Conservation (phyloP, 2,888 invertebrate species). For the Acanthosepion pharaonis region DNA sequence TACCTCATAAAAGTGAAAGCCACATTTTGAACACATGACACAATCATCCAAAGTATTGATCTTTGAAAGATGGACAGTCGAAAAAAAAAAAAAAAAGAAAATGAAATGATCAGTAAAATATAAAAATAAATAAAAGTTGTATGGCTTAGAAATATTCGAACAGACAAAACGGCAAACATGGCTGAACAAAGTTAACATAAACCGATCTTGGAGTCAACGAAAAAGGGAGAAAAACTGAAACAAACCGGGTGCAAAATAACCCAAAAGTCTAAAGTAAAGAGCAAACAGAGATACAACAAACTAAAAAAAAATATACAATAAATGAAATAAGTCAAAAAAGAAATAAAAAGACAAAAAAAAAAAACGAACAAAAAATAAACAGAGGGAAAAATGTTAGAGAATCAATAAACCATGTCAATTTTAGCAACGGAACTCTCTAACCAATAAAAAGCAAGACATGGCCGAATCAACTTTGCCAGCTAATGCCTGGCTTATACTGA, state of each 20-base stretch:
- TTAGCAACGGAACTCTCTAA: slow-evolving; percentile 6
- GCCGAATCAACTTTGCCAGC: not conserved
- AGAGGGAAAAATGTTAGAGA: not conserved
- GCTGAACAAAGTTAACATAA: slow-evolving; percentile 33
- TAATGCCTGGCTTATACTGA: not conserved
- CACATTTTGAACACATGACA: not conserved
- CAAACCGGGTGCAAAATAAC: not conserved
- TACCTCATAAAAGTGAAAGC: not conserved
- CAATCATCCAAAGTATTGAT: not conserved
- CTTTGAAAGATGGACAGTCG: not conserved
- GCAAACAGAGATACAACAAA: not conserved
- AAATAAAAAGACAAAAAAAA: not conserved
- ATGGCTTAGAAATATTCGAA: not conserved
- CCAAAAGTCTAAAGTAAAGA: not conserved
- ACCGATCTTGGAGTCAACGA: not conserved
- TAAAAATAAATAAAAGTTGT: not conserved
- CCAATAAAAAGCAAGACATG: slow-evolving; percentile 17
- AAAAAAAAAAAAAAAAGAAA: not conserved
- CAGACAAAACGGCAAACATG: slow-evolving; percentile 17
- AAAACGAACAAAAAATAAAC: not conserved
- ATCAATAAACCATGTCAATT: slow-evolving; percentile 21
- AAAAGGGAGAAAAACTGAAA: not conserved
- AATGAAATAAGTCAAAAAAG: too few relatives aligned
- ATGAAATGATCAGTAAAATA: not conserved
- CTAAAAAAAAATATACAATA: not conserved